phyloP scores from a whole-genome alignment of 2,888 invertebrate species.

The Scelioninae gen. 2 region DNA sequence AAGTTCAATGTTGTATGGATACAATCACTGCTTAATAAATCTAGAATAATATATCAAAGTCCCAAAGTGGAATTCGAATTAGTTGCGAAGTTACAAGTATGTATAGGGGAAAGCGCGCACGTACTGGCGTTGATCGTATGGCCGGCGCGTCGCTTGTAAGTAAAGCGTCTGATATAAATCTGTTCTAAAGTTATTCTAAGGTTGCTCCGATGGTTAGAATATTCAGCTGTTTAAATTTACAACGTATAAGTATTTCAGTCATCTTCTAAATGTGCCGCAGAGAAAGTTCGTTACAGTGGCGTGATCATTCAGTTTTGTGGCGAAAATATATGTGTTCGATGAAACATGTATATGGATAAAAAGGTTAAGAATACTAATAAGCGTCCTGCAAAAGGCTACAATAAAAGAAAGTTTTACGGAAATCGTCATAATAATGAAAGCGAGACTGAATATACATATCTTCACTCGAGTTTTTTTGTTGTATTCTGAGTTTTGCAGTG shows the following conservation, averaged over 20 bases:
- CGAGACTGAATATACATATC: not conserved
- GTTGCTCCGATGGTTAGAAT: not conserved
- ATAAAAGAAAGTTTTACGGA: conserved; percentile 20
- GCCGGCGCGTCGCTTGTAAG: not conserved
- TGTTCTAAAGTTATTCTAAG: not conserved
- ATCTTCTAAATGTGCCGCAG: not conserved
- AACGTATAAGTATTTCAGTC: not conserved
- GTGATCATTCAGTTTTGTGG: not conserved
- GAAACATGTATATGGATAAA: not conserved
- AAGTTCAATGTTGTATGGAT: conserved; percentile 22
- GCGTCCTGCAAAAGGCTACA: conserved; percentile 1
- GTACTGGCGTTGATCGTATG: not conserved
- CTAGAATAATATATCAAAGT: conserved; percentile 37
- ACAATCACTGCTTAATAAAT: conserved; percentile 16
- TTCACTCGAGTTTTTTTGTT: not conserved
- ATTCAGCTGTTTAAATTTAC: not conserved
- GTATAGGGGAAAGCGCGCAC: not conserved
- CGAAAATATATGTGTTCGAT: not conserved
- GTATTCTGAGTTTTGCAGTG: conserved; percentile 10
- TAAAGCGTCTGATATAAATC: conserved; percentile 1
- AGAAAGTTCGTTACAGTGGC: too few species aligned
- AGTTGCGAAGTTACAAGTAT: conserved; percentile 16
- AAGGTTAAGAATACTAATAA: conserved; percentile 4
- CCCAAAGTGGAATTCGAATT: conserved; percentile 26
- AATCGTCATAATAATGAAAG: conserved; percentile 14